phyloP scores from a whole-genome alignment of 2,888 invertebrate genomes.

The Atrina japonica region DNA sequence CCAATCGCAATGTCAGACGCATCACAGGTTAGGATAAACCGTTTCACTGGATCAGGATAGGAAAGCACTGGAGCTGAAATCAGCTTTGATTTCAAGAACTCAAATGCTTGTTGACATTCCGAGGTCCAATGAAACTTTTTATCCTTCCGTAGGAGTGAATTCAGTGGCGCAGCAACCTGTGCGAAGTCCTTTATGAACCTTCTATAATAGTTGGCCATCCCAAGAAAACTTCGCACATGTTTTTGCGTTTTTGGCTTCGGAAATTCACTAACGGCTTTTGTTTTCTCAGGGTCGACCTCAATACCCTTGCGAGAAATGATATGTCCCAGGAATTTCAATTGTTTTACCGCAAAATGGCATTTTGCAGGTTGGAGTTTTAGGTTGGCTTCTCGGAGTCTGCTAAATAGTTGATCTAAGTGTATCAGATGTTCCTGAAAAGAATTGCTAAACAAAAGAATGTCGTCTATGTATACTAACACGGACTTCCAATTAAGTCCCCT shows the following conservation, averaged over 20 bases:
- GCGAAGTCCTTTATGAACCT: slow-evolving; percentile 45
- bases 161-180: slow-evolving; percentile 48
- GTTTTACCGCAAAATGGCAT: slow-evolving; percentile 31
- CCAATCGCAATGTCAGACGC: slow-evolving; percentile 41
- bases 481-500: slow-evolving; percentile 55
- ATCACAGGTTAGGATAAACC: slow-evolving; percentile 47
- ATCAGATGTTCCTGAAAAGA: slow-evolving; percentile 50
- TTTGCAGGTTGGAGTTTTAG: slow-evolving; percentile 26
- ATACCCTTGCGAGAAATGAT: slow-evolving; percentile 32
- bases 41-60: slow-evolving; percentile 41
- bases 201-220: slow-evolving; percentile 49
- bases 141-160: slow-evolving; percentile 68
- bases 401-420: slow-evolving; percentile 38
- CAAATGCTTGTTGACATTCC: slow-evolving; percentile 48
- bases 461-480: slow-evolving; percentile 53
- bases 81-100: slow-evolving; percentile 59
- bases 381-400: slow-evolving; percentile 17
- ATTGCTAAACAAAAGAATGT: slow-evolving; percentile 46
- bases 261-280: slow-evolving; percentile 27
- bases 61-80: slow-evolving; percentile 45
- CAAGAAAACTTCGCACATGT: slow-evolving; percentile 15
- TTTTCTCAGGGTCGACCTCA: slow-evolving; percentile 37
- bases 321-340: slow-evolving; percentile 27
- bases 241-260: slow-evolving; percentile 33
- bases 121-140: slow-evolving; percentile 43